Evolutionary conservation across 2,888 invertebrate genomes (phyloP), one percentile per base, ranked within the genome.

Genomic region (Timema podura): DNA sequence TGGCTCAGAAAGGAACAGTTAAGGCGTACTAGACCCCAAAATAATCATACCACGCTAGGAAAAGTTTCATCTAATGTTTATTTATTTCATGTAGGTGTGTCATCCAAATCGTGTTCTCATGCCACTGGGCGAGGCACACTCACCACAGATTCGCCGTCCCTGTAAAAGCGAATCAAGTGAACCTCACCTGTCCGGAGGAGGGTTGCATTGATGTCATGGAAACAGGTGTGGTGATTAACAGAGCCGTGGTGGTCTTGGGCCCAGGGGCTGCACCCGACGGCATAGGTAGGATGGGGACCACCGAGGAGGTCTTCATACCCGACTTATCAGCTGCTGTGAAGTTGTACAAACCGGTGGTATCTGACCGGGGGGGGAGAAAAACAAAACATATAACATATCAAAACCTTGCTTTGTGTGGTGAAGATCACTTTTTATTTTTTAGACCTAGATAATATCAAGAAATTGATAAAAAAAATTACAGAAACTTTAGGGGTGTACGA

Each of bases 211-310:
- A 70, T n/a, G 71, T 68, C 71, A 83, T 80, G 48, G 80, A 80
- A 64, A 81, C 80, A 47, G 84, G 81, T 10, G 84, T 79, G 46
- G 81, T 82, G 68, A 84, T 81, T 64, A 84, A 82, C 71, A 83
- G 80, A 16, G 81, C 77, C 57, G 80, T 75, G 64, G 81, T 79
- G 7, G 79, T 76, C 51, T 71, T 72, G 11, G 72, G 67, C 15
- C 70, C 48, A 11, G 64, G 54, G 15, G 54, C 61, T 5, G 68
- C 68, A 47, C 72, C 15, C 6, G 49, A 59, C 11, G 65, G 44
- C 65, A 72, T 72, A 51, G 75, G 75, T 48, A 74, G 64, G 15
- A 74, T 73, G n/a, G 74, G 75, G 11, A 75, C 71, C 2, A 72
- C 70, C 15, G 73, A 68, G 45, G 70, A 61, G 30, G 66, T 70